Evolutionary conservation across 2,888 invertebrate genomes (phyloP), one percentile per base, ranked within the genome.

Genomic region (Caenorhabditis sp.): DNA sequence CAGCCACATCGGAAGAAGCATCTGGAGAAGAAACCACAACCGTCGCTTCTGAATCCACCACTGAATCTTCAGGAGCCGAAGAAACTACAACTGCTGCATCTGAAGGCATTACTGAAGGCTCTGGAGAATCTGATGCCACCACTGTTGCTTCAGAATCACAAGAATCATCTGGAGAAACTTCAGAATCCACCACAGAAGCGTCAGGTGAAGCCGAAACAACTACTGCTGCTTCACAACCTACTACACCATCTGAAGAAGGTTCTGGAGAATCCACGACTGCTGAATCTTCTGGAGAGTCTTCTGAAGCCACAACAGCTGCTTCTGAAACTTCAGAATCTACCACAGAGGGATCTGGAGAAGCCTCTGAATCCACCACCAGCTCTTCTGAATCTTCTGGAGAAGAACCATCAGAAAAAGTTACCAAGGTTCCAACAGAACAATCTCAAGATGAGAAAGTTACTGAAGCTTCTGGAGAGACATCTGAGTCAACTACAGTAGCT

Each of bases 11-110:
- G 4, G 63, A 63, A 14, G 73, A 73, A 57, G 53, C 27, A 14
- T 61, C 59, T 12, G 66, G 67, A 67, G 71, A 61, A 60, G 68
- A 49, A 36, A 61, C 71, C 10, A 69, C 49, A 17, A 52, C 61
- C 20, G 67, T 36, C 49, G 67, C 49, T 25, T 59, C 70, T 53
- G 49, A 58, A 58, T 36, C 65, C 31, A 65, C 70, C 20, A 54
- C 62, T 5, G 60, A 21, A 5, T 56, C 59, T 1, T 57, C 36
- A 10, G 57, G 31, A 23, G 49, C 36, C 23, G 63, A n/a, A 25
- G 68, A 62, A 7, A 23, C 65, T 10, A 70, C 54, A 50, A 59
- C 63, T 43, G 58, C 75, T 7, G 23, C 38, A 1, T 10, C 67
- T 2, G 75, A 64, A 54, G 60, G 57, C 49, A 21, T n/a, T n/a